Percentiles rank a stretch among this genome's conserved stretches.
Conservation (phyloP, 2,113 vertebrate genomes). For the Danionella cerebrum region DNA sequence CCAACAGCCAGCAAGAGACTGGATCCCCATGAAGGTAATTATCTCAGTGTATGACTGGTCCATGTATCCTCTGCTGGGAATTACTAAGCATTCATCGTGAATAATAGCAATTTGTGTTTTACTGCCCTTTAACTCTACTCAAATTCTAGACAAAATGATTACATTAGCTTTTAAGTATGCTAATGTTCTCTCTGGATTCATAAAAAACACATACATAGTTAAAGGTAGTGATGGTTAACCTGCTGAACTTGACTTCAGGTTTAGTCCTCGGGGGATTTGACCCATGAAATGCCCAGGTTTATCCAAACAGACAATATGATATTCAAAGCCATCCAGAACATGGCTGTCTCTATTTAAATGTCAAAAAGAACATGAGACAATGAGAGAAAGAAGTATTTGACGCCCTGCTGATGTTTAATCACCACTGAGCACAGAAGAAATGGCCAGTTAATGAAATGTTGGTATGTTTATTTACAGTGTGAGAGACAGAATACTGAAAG, state of each 20-base stretch:
- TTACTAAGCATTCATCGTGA: neutral
- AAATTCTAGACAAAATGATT: neutral
- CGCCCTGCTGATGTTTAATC: no score
- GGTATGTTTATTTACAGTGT: no score
- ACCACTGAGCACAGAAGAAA: no score
- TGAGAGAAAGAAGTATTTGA: no score
- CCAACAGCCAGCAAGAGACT: neutral
- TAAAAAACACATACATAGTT: neutral
- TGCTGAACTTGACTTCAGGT: neutral
- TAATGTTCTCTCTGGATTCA: neutral
- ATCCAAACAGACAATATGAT: neutral
- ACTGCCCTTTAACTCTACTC: neutral
- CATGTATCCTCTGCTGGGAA: neutral
- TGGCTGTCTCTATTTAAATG: neutral
- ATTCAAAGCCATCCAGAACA: neutral
- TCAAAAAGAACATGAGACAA: no score
- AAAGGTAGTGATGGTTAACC: neutral
- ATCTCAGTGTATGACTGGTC: neutral
- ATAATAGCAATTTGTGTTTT: neutral
- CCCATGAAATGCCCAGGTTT: neutral
- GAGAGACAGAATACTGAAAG: no score
- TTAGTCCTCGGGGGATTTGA: neutral
- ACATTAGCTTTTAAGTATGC: neutral
- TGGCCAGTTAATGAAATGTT: no score
- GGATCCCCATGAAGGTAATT: neutral